These are phyloP conservation scores for Carettochelys insculpta DNA, from an alignment of 2,113 vertebrate genomes.

Conservation along the genomic window DNA sequence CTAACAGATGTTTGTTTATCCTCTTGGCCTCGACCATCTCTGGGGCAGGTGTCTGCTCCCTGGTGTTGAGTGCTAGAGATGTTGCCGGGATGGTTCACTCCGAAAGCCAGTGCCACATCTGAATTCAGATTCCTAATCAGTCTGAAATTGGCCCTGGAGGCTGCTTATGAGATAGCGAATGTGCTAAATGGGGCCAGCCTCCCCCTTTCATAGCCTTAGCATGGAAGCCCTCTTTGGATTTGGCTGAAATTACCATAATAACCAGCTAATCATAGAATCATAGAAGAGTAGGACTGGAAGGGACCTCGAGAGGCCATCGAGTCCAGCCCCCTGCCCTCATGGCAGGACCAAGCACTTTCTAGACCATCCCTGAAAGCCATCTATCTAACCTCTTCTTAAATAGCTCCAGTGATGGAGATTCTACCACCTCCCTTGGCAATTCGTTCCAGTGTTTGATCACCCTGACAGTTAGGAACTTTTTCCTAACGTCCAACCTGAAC, in stretches of 20 bases:
- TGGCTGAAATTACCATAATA: neutral
- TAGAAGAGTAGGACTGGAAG: no score
- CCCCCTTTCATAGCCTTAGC: neutral
- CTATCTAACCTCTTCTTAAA: no score
- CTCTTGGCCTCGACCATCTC: neutral
- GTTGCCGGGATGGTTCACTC: neutral
- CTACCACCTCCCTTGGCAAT: no score
- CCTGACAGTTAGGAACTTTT: no score
- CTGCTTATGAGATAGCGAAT: neutral
- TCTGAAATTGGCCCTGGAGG: neutral
- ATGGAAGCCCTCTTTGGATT: neutral
- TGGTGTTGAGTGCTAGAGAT: accelerated
- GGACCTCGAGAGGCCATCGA: no score
- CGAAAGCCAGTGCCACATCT: neutral
- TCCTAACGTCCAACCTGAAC: no score
- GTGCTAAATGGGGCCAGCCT: neutral
- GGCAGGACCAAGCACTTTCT: no score
- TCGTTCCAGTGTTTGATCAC: no score
- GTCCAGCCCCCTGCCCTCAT: no score
- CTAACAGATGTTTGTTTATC: neutral
- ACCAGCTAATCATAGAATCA: no score
- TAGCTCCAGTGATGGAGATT: no score
- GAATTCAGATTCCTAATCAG: neutral
- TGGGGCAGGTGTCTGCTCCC: neutral
- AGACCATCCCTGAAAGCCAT: no score